Evolutionary conservation across 2,888 invertebrate species (phyloP).

Genomic region (Rhingia campestris): DNA sequence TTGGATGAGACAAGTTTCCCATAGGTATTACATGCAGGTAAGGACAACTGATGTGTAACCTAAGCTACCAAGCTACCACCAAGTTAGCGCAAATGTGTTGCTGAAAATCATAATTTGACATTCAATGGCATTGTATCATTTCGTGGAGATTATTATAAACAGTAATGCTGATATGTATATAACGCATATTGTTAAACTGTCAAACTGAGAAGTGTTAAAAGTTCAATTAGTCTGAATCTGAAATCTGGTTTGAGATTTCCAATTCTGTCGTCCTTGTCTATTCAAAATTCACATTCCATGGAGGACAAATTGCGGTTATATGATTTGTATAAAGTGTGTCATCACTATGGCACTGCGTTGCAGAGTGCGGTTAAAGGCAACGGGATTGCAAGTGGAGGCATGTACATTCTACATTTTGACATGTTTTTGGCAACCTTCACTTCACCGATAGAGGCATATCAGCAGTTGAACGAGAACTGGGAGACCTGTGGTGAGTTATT

Average conservation of each 20-base stretch:
- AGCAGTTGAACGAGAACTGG: slow-evolving; percentile 75
- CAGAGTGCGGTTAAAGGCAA: slow-evolving; percentile 76
- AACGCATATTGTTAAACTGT: slow-evolving; percentile 77
- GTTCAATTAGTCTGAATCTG: too few species aligned
- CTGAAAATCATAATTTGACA: too few species aligned
- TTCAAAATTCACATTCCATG: slow-evolving; percentile 45
- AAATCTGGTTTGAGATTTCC: too few species aligned
- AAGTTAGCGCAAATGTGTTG: too few species aligned
- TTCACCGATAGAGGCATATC: slow-evolving; percentile 78
- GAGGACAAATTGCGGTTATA: slow-evolving; percentile 76
- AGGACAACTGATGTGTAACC: too few species aligned
- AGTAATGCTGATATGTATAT: slow-evolving; percentile 79
- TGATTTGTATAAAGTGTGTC: slow-evolving; percentile 78
- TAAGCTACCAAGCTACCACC: too few species aligned
- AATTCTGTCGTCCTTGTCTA: slow-evolving; percentile 50
- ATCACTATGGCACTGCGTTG: slow-evolving; percentile 68
- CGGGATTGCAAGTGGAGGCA: slow-evolving; percentile 77
- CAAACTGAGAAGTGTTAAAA: slow-evolving; percentile 63
- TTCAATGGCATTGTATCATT: too few species aligned
- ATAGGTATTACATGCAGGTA: too few species aligned
- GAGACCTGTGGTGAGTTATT: slow-evolving; percentile 76
- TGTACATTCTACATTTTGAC: slow-evolving; percentile 70
- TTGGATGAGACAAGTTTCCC: too few species aligned
- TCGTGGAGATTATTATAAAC: too few species aligned
- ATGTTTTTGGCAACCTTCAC: slow-evolving; percentile 72